Conservation (phyloP, 2,113 vertebrate genomes). For the Cichladusa arquata region DNA sequence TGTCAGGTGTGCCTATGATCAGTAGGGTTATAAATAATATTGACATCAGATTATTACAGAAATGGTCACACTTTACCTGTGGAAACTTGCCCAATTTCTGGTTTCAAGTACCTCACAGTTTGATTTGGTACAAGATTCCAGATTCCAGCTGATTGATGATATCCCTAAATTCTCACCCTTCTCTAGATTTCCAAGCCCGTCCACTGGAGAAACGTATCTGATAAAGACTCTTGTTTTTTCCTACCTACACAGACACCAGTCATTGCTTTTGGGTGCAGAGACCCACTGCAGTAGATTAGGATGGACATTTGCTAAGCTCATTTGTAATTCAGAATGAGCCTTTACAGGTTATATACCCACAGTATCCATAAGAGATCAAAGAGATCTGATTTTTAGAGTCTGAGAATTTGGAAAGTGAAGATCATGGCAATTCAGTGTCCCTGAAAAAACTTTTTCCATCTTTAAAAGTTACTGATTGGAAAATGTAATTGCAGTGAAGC, state of each 20-base stretch:
- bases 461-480: background rate
- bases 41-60: background rate
- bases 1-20: background rate
- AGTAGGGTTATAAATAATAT: background rate
- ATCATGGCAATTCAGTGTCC: background rate
- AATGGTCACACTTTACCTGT: background rate
- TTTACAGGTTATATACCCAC: background rate
- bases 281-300: background rate
- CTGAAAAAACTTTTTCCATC: background rate
- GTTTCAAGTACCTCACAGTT: background rate
- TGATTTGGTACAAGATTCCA: background rate
- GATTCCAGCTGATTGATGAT: background rate
- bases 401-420: background rate
- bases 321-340: fast-evolving
- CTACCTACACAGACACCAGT: background rate
- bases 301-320: background rate
- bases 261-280: background rate
- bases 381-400: background rate
- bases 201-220: background rate
- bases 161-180: background rate
- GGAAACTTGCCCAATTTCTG: background rate
- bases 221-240: background rate
- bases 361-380: background rate
- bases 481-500: background rate
- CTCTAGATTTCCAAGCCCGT: background rate